phyloP scores from a whole-genome alignment of 2,797 vertebrate genomes.

The Heterohyrax brucei region DNA sequence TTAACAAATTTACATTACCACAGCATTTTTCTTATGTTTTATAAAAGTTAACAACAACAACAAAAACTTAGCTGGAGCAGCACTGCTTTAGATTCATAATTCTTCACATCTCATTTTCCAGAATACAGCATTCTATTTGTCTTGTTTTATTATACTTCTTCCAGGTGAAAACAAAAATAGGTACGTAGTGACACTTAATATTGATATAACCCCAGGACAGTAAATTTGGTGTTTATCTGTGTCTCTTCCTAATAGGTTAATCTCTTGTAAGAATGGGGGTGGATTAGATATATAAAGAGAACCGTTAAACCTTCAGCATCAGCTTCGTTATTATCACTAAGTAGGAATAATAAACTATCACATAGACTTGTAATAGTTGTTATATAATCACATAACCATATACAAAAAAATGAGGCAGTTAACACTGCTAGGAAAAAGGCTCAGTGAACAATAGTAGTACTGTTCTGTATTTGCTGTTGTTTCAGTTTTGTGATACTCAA shows the following conservation, averaged over 20 bases:
- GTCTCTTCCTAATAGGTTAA: slow-evolving; percentile 35
- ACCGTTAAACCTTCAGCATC: not conserved
- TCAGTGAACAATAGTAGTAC: not conserved
- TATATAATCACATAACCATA: too few relatives aligned
- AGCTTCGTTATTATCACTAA: slow-evolving; percentile 15
- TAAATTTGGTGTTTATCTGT: not conserved
- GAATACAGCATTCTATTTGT: not conserved
- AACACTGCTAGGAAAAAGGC: not conserved
- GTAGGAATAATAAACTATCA: not conserved
- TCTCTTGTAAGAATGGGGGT: not conserved
- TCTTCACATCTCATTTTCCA: not conserved
- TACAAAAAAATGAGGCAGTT: not conserved
- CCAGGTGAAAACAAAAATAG: not conserved
- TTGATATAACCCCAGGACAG: not conserved
- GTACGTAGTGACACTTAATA: not conserved
- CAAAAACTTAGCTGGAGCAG: not conserved
- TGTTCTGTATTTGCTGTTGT: slow-evolving; percentile 42
- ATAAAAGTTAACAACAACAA: not conserved
- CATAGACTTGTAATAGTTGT: not conserved
- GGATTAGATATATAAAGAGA: not conserved
- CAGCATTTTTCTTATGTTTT: slow-evolving; percentile 7
- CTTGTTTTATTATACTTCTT: not conserved
- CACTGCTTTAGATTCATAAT: not conserved
- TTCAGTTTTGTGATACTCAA: not conserved
- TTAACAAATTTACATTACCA: not conserved